Conservation (phyloP, 2,113 vertebrate species). For the Chionodraco myersi region DNA sequence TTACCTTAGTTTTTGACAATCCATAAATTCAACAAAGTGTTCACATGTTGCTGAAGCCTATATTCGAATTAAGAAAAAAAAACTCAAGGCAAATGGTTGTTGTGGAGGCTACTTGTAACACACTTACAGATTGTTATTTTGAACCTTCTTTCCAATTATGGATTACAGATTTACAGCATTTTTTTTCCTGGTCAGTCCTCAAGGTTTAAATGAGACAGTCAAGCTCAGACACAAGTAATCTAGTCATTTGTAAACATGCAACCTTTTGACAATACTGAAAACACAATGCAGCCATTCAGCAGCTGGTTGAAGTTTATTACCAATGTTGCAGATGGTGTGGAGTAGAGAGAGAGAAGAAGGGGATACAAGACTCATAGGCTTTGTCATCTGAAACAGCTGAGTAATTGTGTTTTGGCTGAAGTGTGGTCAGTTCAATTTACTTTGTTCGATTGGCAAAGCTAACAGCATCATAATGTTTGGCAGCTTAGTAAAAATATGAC, state of each 20-base stretch:
- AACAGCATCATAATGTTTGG: constrained; percentile 7
- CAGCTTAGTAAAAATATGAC: constrained; percentile 26
- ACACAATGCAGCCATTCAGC: constrained; percentile 40
- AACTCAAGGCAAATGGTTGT: not conserved
- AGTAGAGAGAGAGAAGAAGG: not conserved
- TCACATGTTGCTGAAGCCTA: not conserved
- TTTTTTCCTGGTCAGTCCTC: not conserved
- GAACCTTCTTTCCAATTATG: not conserved
- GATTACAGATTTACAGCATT: not conserved
- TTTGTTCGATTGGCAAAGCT: constrained; percentile 21
- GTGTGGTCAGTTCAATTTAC: constrained; percentile 11
- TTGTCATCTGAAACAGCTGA: constrained; percentile 16
- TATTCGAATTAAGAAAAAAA: not conserved
- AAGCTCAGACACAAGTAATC: not conserved
- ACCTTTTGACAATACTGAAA: constrained; percentile 24
- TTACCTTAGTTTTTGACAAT: not conserved
- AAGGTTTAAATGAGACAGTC: not conserved
- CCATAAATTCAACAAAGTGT: not conserved
- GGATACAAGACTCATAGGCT: not conserved
- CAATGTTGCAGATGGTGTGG: not conserved
- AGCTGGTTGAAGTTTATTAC: constrained; percentile 50
- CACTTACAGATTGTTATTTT: not conserved
- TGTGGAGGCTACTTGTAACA: not conserved
- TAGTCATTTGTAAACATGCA: constrained; percentile 5
- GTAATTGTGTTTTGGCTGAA: constrained; percentile 30